Base-by-base conservation (phyloP, 2,113 vertebrate species). In the Myrmophylax atrothorax region DNA sequence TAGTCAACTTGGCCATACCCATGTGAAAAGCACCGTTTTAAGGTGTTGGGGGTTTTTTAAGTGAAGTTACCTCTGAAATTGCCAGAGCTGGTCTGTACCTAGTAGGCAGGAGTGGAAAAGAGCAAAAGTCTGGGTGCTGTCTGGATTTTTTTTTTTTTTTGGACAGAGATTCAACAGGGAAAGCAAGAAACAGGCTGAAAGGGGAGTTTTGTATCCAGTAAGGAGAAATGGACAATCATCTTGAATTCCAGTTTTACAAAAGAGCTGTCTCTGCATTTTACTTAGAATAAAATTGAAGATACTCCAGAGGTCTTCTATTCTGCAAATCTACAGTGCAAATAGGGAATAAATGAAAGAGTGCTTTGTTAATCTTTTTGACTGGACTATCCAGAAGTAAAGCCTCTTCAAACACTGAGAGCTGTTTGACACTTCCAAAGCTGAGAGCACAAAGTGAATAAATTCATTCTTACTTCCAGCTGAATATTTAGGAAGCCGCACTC, bases 331-430 rank as follows among this genome's bases (percentile, higher is more conserved):
- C 52, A 66, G 50, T 67, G 29, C 68, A 89, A 94, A 78, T 46
- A 81, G 38, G 72, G 47, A 93, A 92, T 67, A 95, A 89, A 78
- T 81, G 59, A 76, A 87, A 62, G 76, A 90, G 38, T 88, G 18
- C 76, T 84, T 90, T 0, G 1, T 90, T 87, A 87, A 94, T 96
- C 68, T 90, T 84, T 95, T 63, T 93, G 86, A 90, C 80, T 64
- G 56, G 52, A 52, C 90, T 89, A 81, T 75, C 42, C 52, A 86
- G 68, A 89, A 81, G 55, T 94, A 89, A 93, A 94, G 60, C 59
- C 74, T 90, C 56, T 90, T 94, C 76, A 74, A 86, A 86, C 38
- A 70, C 42, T 81, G 35, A 52, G 74, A 77, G 44, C 20, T 90
- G 22, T 91, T 91, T 77, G 62, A 89, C 86, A 67, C 72, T 86